phyloP scores from a whole-genome alignment of 1,140 invertebrate species.

The Battus philenor region DNA sequence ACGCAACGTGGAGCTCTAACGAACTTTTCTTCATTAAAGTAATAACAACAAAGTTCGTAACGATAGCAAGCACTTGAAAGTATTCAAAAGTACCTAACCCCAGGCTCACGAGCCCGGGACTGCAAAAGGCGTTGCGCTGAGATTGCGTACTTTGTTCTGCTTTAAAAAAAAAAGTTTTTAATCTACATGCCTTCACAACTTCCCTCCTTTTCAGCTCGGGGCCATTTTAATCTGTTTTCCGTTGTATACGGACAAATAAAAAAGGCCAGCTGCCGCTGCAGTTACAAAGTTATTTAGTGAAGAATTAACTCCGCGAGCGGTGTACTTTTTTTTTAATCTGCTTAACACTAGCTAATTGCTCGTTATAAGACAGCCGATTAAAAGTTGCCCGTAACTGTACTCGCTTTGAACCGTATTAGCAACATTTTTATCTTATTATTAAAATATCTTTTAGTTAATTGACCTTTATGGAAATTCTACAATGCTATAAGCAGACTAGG shows the following conservation, averaged over 20 bases:
- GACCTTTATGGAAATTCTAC: too few relatives aligned
- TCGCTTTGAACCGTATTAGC: too few relatives aligned
- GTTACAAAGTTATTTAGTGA: conserved; percentile 47
- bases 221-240: conserved; percentile 65
- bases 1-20: too few relatives aligned
- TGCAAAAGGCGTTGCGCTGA: conserved; percentile 22
- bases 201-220: conserved; percentile 45
- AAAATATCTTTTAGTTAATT: too few relatives aligned
- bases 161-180: conserved; percentile 50
- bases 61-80: too few relatives aligned
- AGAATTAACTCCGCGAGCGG: conserved; percentile 32
- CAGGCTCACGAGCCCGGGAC: conserved; percentile 1
- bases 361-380: not conserved
- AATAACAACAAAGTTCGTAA: too few relatives aligned
- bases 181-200: conserved; percentile 57
- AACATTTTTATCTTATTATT: too few relatives aligned
- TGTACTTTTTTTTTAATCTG: conserved; percentile 20
- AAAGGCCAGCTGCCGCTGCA: conserved; percentile 28
- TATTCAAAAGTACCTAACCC: too few relatives aligned
- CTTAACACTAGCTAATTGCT: conserved; percentile 5
- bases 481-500: too few relatives aligned
- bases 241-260: conserved; percentile 48
- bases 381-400: too few relatives aligned
- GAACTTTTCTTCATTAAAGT: too few relatives aligned
- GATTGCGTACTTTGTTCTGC: conserved; percentile 39